phyloP scores from a whole-genome alignment of 2,888 invertebrate species.

The Amblyjoppa proteus region DNA sequence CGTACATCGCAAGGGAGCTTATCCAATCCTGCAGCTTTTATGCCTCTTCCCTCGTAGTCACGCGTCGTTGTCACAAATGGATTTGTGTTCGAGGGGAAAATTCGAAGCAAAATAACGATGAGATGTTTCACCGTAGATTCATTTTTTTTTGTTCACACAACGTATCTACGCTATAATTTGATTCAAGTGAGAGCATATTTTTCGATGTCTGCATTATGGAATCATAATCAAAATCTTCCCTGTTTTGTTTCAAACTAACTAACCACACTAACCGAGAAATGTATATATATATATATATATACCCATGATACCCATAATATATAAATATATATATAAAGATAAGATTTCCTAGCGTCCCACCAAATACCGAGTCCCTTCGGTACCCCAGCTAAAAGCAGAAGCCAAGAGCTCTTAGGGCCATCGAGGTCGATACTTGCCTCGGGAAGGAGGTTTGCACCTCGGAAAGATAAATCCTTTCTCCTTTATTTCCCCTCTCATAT shows the following conservation, averaged over 20 bases:
- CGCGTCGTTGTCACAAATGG: not conserved
- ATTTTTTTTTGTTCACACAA: no score
- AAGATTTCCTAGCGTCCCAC: not conserved
- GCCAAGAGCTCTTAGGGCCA: not conserved
- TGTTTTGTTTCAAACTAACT: not conserved
- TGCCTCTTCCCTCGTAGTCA: not conserved
- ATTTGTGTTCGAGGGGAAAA: not conserved
- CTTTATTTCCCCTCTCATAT: not conserved
- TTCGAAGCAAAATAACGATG: not conserved
- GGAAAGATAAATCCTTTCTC: not conserved
- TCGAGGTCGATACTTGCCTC: not conserved
- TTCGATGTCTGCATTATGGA: not conserved
- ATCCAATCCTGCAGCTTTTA: not conserved
- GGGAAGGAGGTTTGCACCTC: not conserved
- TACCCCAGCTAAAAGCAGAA: not conserved
- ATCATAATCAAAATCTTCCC: not conserved
- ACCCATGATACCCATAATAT: no score
- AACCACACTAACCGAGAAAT: not conserved
- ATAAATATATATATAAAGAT: not conserved
- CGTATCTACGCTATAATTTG: not conserved
- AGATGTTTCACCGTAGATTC: not conserved
- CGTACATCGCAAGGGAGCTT: not conserved
- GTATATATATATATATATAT: no score
- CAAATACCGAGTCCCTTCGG: not conserved
- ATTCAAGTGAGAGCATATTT: not conserved